Evolutionary conservation across 2,888 invertebrate species (phyloP), one percentile per base, ranked within the genome.

Genomic region (Perdita meconis): DNA sequence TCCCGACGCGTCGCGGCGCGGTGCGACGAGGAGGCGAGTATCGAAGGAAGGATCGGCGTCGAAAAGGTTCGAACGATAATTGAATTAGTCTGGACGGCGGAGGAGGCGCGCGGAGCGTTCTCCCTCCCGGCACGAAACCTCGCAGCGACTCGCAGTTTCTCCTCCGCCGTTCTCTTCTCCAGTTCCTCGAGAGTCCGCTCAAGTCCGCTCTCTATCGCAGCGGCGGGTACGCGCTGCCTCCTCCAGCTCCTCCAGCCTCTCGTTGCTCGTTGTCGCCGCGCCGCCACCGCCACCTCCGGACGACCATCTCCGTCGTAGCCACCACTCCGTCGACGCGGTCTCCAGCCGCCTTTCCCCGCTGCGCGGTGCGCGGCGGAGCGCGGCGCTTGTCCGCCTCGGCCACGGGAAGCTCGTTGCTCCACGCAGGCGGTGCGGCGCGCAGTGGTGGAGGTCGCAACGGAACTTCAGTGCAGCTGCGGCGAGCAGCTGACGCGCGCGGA

Each of bases 401-500:
- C 51, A 64, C 71, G 51, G 67, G 66, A 53, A 76, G 64, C 71
- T 69, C 72, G 44, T 59, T 60, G 55, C 59, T 61, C 73, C 53
- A 44, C 51, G 44, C 30, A 30, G 30, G 30, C 30, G 30, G 30
- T 6, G 30, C 30, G 51, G 79, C 61, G 38, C 36, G 55, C 77
- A 57, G 78, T 76, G 83, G 84, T 78, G 78, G 83, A 78, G 72
- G 47, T 80, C 78, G 80, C 77, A 83, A 89, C 89, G 89, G 88
- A 87, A 88, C 89, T 87, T 87, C 87, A 89, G 90, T 90, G 90
- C 90, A 89, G 89, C 89, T 89, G 90, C 89, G 88, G 84, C 90
- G 81, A 89, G 90, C 90, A 90, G 90, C 90, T 90, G 90, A 90
- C 89, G 90, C 90, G 30, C n/a, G 30, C 2, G 90, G 89, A 81